phyloP scores from a whole-genome alignment of 1,140 invertebrate genomes.

The Drosophila pectinifera region DNA sequence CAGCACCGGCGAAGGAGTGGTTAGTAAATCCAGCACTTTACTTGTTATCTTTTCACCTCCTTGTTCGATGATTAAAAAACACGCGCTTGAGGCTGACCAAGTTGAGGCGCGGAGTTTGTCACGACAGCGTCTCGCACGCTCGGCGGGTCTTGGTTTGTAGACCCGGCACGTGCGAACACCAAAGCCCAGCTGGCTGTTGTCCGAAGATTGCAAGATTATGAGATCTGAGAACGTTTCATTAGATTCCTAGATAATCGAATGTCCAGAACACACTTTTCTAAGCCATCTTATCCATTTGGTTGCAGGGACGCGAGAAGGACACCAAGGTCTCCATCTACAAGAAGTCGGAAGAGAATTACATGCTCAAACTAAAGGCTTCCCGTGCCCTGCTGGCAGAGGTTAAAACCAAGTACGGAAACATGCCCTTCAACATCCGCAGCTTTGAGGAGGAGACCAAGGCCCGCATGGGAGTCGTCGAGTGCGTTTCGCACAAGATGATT shows the following conservation, averaged over 20 bases:
- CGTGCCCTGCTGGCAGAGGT: conserved; percentile 97
- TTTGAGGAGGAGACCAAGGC: conserved; percentile 99
- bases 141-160: conserved; percentile 18
- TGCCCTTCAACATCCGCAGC: conserved; percentile 95
- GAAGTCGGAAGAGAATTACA: conserved; percentile 98
- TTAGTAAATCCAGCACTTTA: conserved; percentile 72
- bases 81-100: conserved; percentile 69
- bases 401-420: conserved; percentile 96
- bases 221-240: conserved; percentile 76
- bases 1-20: conserved; percentile 95
- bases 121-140: conserved; percentile 40
- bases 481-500: conserved; percentile 98
- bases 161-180: conserved; percentile 41
- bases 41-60: neutral
- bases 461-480: conserved; percentile 98
- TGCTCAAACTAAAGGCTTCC: conserved; percentile 98
- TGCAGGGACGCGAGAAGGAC: conserved; percentile 94
- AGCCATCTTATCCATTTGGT: conserved; percentile 8
- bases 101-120: conserved; percentile 19
- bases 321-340: conserved; percentile 98
- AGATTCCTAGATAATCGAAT: neutral
- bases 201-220: conserved; percentile 83
- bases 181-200: conserved; percentile 13
- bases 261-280: conserved; percentile 19
- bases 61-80: conserved; percentile 82